Evolutionary conservation across 2,888 invertebrate species (phyloP).

Genomic region (Chymomyza amoena): DNA sequence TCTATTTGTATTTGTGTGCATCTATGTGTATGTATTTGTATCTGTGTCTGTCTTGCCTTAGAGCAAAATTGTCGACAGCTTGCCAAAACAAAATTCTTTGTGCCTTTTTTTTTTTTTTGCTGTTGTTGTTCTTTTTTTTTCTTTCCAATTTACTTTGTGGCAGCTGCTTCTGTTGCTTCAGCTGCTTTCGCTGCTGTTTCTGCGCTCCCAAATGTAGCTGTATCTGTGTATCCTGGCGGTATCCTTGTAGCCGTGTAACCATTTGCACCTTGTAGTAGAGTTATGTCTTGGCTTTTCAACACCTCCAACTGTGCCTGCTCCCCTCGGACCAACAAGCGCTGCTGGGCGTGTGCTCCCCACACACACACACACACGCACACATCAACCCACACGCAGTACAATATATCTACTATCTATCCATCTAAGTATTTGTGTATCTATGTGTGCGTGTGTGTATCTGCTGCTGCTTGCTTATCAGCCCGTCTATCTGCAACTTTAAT

Average conservation of each 20-base stretch:
- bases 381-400: background rate
- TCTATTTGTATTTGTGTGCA: conserved; percentile 9
- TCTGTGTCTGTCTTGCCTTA: conserved; percentile 5
- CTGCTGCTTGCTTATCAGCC: background rate
- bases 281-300: conserved; percentile 1
- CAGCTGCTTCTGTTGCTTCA: background rate
- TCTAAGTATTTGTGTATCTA: background rate
- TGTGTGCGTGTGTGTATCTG: background rate
- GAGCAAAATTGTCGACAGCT: conserved; percentile 33
- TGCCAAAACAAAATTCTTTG: conserved; percentile 25
- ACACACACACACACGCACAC: too few relatives aligned
- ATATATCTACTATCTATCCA: background rate
- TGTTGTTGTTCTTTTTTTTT: too few relatives aligned
- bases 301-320: background rate
- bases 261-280: background rate
- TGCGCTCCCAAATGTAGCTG: background rate
- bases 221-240: background rate
- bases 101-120: conserved; percentile 18
- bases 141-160: conserved; percentile 9
- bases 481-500: background rate
- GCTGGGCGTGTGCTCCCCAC: too few relatives aligned
- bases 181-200: background rate
- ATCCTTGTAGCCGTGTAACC: background rate
- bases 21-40: background rate
- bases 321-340: background rate